These are phyloP conservation scores for Aphelocoma californica DNA, from an alignment of 2,797 vertebrate genomes.

Conservation along the genomic window DNA sequence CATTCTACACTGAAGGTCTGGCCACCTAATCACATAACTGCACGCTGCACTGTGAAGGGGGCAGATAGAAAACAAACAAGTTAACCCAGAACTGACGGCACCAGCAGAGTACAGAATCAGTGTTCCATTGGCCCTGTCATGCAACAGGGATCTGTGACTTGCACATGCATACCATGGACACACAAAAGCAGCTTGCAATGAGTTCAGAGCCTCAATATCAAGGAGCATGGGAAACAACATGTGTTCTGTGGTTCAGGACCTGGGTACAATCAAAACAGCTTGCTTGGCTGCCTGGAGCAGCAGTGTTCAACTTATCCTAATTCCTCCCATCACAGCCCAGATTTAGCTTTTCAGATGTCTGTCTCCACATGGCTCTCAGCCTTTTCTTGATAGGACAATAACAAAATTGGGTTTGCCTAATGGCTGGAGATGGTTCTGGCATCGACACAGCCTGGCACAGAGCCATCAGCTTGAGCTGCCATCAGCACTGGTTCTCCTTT, in stretches of 20 bases:
- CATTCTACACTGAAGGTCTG: background rate
- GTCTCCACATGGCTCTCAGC: background rate
- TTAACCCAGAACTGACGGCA: background rate
- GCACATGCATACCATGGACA: background rate
- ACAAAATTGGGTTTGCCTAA: background rate
- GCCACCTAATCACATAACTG: background rate
- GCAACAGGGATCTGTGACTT: background rate
- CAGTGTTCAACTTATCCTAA: background rate
- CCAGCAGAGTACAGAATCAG: background rate
- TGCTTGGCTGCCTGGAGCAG: background rate
- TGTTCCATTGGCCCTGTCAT: background rate
- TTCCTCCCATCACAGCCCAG: background rate
- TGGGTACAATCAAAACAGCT: background rate
- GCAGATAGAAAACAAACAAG: background rate
- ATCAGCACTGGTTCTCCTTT: background rate
- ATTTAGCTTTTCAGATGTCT: background rate
- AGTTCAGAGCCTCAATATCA: background rate
- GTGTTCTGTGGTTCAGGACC: background rate
- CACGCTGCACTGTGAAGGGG: rapidly evolving
- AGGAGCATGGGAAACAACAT: background rate
- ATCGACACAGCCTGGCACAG: background rate
- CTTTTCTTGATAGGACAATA: background rate
- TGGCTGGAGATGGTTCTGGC: background rate
- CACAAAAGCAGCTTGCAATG: background rate
- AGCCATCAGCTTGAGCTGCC: background rate